phyloP scores from a whole-genome alignment of 1,140 invertebrate species.

The Temnothorax nylanderi region DNA sequence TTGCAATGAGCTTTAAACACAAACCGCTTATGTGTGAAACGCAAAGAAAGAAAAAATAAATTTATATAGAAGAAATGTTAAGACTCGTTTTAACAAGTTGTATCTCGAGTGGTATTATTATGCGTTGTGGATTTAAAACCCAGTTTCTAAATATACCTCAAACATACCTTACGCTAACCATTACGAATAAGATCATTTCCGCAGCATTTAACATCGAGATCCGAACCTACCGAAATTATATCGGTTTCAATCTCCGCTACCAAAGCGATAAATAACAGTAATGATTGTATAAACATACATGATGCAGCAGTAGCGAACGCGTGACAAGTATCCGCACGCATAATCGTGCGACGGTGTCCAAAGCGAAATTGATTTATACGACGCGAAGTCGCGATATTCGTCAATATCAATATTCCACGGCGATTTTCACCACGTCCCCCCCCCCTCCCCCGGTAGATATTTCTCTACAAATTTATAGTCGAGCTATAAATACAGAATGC shows the following conservation, averaged over 20 bases:
- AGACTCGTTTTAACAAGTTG: neutral
- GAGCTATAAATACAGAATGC: constrained; percentile 39
- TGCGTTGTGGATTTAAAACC: neutral
- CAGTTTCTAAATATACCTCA: neutral
- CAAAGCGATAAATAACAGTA: constrained; percentile 47
- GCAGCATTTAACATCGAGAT: neutral
- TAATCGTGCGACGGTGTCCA: constrained; percentile 4
- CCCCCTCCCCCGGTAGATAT: neutral
- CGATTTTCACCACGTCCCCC: constrained; percentile 43
- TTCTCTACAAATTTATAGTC: constrained; percentile 49
- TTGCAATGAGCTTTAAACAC: neutral
- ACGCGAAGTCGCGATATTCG: constrained; percentile 42
- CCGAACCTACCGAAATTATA: constrained; percentile 18
- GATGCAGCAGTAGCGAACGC: neutral
- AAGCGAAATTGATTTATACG: constrained; percentile 46
- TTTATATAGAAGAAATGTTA: neutral
- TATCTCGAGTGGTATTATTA: neutral
- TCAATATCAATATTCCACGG: constrained; percentile 51
- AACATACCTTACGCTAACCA: neutral
- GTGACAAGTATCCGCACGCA: constrained; percentile 13
- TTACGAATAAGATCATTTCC: neutral
- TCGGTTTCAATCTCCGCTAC: constrained; percentile 4
- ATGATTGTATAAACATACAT: constrained; percentile 51
- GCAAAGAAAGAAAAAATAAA: neutral
- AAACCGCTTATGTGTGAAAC: neutral